A percentile compares a stretch with the other conserved stretches of the same genome.
These are phyloP conservation scores for Dichetophora obliterata DNA, from an alignment of 2,888 invertebrate genomes.

Conservation along the genomic window DNA sequence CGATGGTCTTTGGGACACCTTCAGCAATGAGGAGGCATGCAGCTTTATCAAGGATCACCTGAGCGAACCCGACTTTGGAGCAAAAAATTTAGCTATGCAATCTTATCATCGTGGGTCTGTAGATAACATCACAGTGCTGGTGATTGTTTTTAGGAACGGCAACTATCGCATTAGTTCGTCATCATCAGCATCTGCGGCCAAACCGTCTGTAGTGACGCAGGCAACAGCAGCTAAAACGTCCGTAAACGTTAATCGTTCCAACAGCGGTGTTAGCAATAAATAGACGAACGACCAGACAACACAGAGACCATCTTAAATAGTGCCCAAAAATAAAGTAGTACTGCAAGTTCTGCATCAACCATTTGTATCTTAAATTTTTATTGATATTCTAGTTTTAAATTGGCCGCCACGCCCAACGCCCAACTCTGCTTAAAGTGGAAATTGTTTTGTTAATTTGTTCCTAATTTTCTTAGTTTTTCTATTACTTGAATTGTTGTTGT, in stretches of 20 bases:
- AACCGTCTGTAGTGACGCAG: background rate
- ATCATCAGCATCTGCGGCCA: constrained; percentile 40
- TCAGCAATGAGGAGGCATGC: constrained; percentile 94
- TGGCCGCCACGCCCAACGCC: background rate
- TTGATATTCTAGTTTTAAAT: constrained; percentile 13
- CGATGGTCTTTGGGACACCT: constrained; percentile 97
- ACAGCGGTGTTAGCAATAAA: constrained; percentile 50
- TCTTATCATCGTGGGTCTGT: constrained; percentile 93
- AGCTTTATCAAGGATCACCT: constrained; percentile 88
- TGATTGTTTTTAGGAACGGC: constrained; percentile 82
- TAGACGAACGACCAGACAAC: constrained; percentile 28
- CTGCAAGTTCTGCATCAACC: background rate
- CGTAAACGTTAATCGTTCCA: constrained; percentile 49
- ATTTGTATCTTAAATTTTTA: constrained; percentile 14
- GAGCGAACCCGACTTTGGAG: constrained; percentile 89
- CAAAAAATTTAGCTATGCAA: constrained; percentile 90
- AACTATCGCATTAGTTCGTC: constrained; percentile 60
- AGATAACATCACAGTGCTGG: constrained; percentile 95
- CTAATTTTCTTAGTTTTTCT: background rate
- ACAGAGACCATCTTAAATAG: constrained; percentile 7
- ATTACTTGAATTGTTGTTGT: background rate
- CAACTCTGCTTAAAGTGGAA: background rate
- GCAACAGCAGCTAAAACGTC: constrained; percentile 46
- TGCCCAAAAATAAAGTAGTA: constrained; percentile 18
- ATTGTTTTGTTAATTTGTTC: constrained; percentile 24